Conservation (phyloP, 2,797 vertebrate species). For the Myioborus melanocephalus region DNA sequence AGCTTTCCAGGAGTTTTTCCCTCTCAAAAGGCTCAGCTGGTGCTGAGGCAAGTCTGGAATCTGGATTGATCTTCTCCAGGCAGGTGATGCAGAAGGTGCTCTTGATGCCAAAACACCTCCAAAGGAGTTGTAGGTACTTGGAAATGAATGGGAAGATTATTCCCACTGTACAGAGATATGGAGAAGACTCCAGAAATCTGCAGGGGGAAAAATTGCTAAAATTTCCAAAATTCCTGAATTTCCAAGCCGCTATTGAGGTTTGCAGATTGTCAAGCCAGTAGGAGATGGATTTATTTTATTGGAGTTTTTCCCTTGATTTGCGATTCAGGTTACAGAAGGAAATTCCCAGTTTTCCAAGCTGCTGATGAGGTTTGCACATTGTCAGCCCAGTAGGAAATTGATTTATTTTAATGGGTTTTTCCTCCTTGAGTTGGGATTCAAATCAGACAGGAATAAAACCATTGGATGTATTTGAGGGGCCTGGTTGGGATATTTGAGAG, state of each 20-base stretch:
- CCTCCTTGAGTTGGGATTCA: not conserved
- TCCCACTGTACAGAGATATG: not conserved
- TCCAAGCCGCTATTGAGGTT: accelerated
- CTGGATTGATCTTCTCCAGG: not conserved
- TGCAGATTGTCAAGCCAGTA: not conserved
- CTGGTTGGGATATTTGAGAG: not conserved
- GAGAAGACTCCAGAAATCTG: not conserved
- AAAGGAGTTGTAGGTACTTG: not conserved
- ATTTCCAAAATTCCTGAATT: not conserved
- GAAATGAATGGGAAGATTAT: not conserved
- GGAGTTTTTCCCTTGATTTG: not conserved
- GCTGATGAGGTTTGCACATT: not conserved
- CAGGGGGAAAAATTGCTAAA: not conserved
- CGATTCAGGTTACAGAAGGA: not conserved
- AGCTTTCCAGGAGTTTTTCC: not conserved
- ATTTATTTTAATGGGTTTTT: accelerated
- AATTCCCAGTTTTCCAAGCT: not conserved
- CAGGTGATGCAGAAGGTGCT: not conserved
- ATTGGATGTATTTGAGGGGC: not conserved
- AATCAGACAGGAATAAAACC: not conserved
- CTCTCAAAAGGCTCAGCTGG: not conserved
- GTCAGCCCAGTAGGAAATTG: not conserved
- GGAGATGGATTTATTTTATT: not conserved
- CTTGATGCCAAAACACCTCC: not conserved
- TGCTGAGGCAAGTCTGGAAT: not conserved